These are phyloP conservation scores for Anarsia innoxiella DNA, from an alignment of 2,888 invertebrate species.

Conservation along the genomic window DNA sequence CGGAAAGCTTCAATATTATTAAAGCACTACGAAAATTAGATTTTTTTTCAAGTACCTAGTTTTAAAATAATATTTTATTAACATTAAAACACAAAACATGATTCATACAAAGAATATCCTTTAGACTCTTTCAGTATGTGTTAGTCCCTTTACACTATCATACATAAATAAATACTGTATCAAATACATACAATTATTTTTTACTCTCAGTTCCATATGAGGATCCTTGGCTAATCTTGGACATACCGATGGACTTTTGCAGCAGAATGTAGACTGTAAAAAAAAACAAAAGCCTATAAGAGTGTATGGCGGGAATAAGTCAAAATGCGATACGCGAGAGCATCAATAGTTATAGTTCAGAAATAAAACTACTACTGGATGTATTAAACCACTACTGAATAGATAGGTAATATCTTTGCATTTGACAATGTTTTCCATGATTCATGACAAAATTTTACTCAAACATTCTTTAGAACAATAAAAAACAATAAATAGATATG, in stretches of 20 bases:
- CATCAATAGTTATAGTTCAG: too few relatives aligned
- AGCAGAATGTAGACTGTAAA: slow-evolving; percentile 85
- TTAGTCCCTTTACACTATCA: slow-evolving; percentile 23
- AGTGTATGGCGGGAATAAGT: too few relatives aligned
- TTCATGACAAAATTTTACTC: too few relatives aligned
- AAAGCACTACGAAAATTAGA: slow-evolving; percentile 7
- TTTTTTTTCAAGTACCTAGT: slow-evolving; percentile 1
- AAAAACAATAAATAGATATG: not conserved
- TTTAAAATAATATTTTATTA: slow-evolving; percentile 8
- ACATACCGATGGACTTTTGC: slow-evolving; percentile 87
- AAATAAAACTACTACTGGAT: too few relatives aligned
- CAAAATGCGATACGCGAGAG: too few relatives aligned
- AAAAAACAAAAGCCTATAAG: too few relatives aligned
- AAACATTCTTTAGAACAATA: not conserved
- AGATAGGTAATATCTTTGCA: too few relatives aligned
- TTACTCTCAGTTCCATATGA: slow-evolving; percentile 82
- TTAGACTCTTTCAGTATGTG: slow-evolving; percentile 11
- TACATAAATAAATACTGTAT: slow-evolving; percentile 24
- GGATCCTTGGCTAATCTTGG: slow-evolving; percentile 89
- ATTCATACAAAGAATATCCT: slow-evolving; percentile 18
- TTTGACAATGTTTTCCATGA: too few relatives aligned
- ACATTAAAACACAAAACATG: slow-evolving; percentile 19
- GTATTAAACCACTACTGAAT: too few relatives aligned
- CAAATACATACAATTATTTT: slow-evolving; percentile 46
- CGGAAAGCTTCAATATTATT: slow-evolving; percentile 3